Conservation (phyloP, 23 tunicate species). For the Styela clava region DNA sequence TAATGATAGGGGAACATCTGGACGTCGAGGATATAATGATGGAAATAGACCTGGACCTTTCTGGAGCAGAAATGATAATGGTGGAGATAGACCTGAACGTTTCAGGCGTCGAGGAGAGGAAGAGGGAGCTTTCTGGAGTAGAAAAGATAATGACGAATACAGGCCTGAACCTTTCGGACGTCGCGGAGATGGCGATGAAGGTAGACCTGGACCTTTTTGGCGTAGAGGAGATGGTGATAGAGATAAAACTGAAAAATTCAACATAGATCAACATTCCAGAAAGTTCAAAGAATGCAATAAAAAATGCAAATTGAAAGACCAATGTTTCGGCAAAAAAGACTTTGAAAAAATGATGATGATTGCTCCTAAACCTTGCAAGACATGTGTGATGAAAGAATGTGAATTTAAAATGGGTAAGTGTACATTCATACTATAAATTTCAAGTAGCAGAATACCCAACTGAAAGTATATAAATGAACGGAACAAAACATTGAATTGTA, state of each 20-base stretch:
- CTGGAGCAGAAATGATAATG: not conserved
- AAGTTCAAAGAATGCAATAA: not conserved
- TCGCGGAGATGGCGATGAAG: not conserved
- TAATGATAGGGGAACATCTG: not conserved
- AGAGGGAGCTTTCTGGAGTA: not conserved
- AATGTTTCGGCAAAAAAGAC: not conserved
- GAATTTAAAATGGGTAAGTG: not conserved
- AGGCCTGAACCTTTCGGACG: not conserved
- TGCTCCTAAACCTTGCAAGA: not conserved
- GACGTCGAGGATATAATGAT: too few species aligned
- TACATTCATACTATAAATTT: too few species aligned
- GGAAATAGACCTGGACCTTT: not conserved
- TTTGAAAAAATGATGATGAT: not conserved
- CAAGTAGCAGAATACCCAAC: too few species aligned
- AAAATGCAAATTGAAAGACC: not conserved
- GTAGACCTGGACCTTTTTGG: not conserved
- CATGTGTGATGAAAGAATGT: not conserved
- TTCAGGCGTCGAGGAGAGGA: not conserved
- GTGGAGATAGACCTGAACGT: not conserved
- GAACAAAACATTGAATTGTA: too few species aligned
- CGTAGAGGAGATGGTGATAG: not conserved
- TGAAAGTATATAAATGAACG: too few species aligned
- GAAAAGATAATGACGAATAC: not conserved
- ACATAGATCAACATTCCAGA: not conserved
- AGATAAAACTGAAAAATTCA: not conserved